Evolutionary conservation across 2,888 invertebrate species (phyloP).

Genomic region (Hofmannophila pseudospretella): DNA sequence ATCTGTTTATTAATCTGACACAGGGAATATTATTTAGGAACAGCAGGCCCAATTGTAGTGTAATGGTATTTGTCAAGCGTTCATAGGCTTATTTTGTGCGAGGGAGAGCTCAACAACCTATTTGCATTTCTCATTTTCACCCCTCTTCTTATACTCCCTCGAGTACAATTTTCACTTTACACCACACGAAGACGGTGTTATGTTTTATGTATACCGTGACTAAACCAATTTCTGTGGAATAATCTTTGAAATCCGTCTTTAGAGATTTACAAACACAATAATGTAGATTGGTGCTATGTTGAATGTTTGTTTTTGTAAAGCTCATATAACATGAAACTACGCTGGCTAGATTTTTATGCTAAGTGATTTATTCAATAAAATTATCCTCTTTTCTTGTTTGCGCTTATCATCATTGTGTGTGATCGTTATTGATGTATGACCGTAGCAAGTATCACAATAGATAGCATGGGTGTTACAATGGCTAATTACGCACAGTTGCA

Average conservation of each 20-base stretch:
- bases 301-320: too few relatives aligned
- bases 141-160: conserved; percentile 53
- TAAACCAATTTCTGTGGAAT: conserved; percentile 23
- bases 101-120: conserved; percentile 56
- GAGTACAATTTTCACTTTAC: conserved; percentile 56
- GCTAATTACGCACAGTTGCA: too few relatives aligned
- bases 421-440: too few relatives aligned
- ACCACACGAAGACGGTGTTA: conserved; percentile 38
- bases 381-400: too few relatives aligned
- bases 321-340: too few relatives aligned
- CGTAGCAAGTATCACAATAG: too few relatives aligned
- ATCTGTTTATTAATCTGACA: conserved; percentile 31
- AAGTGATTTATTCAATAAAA: too few relatives aligned
- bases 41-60: conserved; percentile 42
- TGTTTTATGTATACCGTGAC: conserved; percentile 20
- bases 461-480: too few relatives aligned
- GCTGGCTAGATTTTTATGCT: too few relatives aligned
- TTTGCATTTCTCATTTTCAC: conserved; percentile 74
- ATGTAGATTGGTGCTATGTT: too few relatives aligned
- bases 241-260: conserved; percentile 23
- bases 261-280: too few relatives aligned
- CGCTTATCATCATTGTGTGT: too few relatives aligned
- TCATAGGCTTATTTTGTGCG: conserved; percentile 57
- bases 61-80: conserved; percentile 62
- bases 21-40: conserved; percentile 28